Base-by-base conservation (phyloP, 2,113 vertebrate species). In the Hucho hucho region DNA sequence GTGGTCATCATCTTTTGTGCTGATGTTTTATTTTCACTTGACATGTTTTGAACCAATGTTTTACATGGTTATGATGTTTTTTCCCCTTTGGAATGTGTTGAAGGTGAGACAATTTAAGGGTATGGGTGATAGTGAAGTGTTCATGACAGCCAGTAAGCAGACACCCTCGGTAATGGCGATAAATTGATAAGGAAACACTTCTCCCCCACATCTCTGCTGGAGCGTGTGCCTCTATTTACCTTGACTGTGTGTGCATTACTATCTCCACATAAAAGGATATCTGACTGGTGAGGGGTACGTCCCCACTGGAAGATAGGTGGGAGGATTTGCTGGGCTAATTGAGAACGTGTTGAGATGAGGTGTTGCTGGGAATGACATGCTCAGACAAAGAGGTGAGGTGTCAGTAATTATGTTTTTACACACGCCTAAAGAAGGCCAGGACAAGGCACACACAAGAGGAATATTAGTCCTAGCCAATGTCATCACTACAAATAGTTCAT, bases 81-180 rank as follows among this genome's bases (percentile, higher is more conserved):
- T 58, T 46, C 73, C 16, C 46, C 32, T 20, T 26, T 16, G 29
- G 4, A 25, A 72, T 49, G 26, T 32, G 65, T 37, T 67, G 49
- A 65, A 46, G 28, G 63, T 63, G n/a, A 13, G 22, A 75, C 71
- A 79, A 81, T 79, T 78, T 75, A 16, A n/a, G 49, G 26, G 59
- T 49, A 29, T 37, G 75, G 75, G 75, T 83, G 81, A 77, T 53
- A 28, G 67, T 69, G 81, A 79, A 64, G 78, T 56, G 61, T 75
- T 56, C 73, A 75, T 80, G 75, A 80, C 81, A 83, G 78, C 78
- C 64, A 11, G 64, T 75, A 77, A 72, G 61, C 73, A 64, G 37
- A 74, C 81, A 80, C 78, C 75, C 46, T 73, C 69, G 32, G 16
- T 76, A 76, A 78, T 76, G 73, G 76, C 46, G 37, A 43, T 43